Evolutionary conservation across 2,113 vertebrate genomes (phyloP), one percentile per base, ranked within the genome.

Genomic region (Bubo bubo): DNA sequence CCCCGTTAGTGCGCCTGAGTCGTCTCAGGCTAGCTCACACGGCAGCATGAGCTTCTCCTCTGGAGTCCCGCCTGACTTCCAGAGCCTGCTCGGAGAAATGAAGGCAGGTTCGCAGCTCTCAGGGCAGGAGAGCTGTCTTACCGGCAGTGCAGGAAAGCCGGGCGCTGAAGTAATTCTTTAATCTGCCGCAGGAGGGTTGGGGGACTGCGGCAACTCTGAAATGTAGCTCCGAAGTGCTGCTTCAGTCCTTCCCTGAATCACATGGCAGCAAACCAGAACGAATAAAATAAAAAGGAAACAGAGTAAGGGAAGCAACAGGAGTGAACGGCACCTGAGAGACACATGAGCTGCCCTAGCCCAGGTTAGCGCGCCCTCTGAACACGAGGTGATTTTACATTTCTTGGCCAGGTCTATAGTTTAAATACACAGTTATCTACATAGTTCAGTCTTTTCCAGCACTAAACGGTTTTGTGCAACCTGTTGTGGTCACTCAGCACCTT

Each of bases 141-240:
- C 0, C 8, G 5, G 7, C 22, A 9, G 19, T 0, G 70, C 32
- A 15, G 41, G 27, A 18, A 24, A 73, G 62, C n/a, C 2, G 45
- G 12, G 45, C 77, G 21, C 47, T 0, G 39, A 28, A 62, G 64
- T 16, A 55, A 63, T 81, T 86, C 75, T 75, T 63, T 5, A 2
- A 23, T 12, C 76, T 14, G 45, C 74, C 34, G 2, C 82, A 50
- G 81, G 41, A 43, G 20, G 62, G 8, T 10, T 35, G 45, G 47
- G 17, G 35, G 14, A 23, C 26, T 24, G 72, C 2, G 2, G 47
- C 20, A 34, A 3, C 2, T 0, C 63, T 6, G 82, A 53, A 17
- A 4, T 3, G n/a, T 10, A 53, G 49, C 32, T 35, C 28, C 8
- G 0, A 18, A 35, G 60, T 0, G 37, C 59, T 70, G 35, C 55